Base-by-base conservation (phyloP, 2,797 vertebrate species). In the Cossypha dichroa region DNA sequence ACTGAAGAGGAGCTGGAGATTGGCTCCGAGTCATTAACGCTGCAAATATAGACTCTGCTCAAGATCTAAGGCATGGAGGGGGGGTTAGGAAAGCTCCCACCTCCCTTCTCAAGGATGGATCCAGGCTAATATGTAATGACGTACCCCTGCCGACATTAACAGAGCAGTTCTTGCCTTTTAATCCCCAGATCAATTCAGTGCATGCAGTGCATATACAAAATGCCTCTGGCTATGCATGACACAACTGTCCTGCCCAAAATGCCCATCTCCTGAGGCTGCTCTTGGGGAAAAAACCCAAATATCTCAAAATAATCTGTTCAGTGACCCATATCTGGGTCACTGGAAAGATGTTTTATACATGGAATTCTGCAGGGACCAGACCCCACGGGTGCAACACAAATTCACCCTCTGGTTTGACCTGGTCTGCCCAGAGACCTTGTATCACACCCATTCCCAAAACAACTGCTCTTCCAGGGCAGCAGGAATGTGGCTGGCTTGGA, bases 1-100 rank as follows among this genome's bases (percentile, higher is more conserved):
- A 95, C 96, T 80, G 58, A 93, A 94, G 91, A 96, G 95, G 93
- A 96, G 90, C 94, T 93, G 72, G 78, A 95, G 96, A 96, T 88
- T 91, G 91, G 95, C 95, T 94, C 91, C 87, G n/a, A 97, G 91
- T 95, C 94, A 97, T 97, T 96, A 97, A 77, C 25, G 82, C 78
- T 68, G 87, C 95, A 97, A 97, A 97, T 93, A 96, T 91, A 97
- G 94, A 96, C 94, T 60, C 85, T 29, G 94, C 89, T 88, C 81
- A 46, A 74, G 89, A 96, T 91, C 82, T 76, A 33, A 93, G 68
- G 69, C 85, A 13, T 8, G 40, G 28, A 33, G 4, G 5, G 40
- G 58, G 68, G 60, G 29, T 10, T 16, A 74, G 40, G n/a, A 85
- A 77, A 94, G 56, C 85, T 91, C 74, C 78, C 78, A 89, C 75